Evolutionary conservation across 2,888 invertebrate species (phyloP), one percentile per base, ranked within the genome.

Genomic region (Hylaea fasciaria): DNA sequence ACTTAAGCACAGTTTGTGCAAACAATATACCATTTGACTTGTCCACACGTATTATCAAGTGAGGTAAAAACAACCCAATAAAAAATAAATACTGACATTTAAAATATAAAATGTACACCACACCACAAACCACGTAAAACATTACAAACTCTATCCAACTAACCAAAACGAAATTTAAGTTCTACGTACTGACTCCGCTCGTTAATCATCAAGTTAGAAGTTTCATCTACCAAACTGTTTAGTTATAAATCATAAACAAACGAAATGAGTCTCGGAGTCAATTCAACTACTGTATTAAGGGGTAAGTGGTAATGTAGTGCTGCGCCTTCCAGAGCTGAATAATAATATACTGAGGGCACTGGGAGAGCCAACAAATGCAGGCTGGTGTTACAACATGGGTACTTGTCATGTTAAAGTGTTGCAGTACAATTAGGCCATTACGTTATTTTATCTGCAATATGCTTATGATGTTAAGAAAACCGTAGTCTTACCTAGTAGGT

Each of bases 211-310:
- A 16, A 50, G 53, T 57, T 52, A 44, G 39, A 52, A 62, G 56
- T 64, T 50, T 40, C 46, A 57, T 59, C 61, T 49, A 62, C 35
- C 43, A 8, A 50, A 48, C 40, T 39, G 54, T 48, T 13, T 37
- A 22, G 45, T 57, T 62, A 62, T 64, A 57, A 62, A 66, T 64
- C 64, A 65, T 59, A 60, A 55, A 63, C 54, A 59, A 57, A 62
- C 58, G 54, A 50, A 57, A 61, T 51, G 47, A 46, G 51, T 51
- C 48, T 35, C 44, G 45, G 32, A 56, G 41, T 58, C 49, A 32
- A 62, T 37, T 51, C 54, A 37, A 57, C 54, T 54, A 45, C 39
- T 35, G 49, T 14, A 45, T 14, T 48, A 41, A 32, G 51, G 41
- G 51, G 48, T 16, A 10, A 43, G 32, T 22, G 49, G 22, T 56